Base-by-base conservation (phyloP, 2,797 vertebrate species). In the Podarcis lilfordi region DNA sequence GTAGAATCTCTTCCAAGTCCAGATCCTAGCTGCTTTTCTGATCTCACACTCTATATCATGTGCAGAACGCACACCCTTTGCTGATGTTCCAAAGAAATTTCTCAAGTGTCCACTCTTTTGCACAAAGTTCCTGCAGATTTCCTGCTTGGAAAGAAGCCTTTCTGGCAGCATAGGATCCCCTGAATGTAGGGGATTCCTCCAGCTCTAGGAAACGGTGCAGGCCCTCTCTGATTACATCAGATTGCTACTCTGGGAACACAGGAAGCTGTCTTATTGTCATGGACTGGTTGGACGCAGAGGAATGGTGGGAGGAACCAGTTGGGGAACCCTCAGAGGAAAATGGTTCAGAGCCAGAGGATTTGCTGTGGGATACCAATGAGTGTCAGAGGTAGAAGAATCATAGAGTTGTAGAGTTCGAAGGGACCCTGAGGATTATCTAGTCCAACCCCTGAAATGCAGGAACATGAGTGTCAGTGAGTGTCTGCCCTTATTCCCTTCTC, bases 71-170 rank as follows among this genome's bases (percentile, higher is more conserved):
- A 35, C 4, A 27, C 11, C 29, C 61, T 40, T 84, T 87, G 84
- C 88, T 88, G 37, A 27, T 64, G 84, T 78, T 94, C 89, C 90
- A 93, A 84, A 89, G 84, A 87, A 79, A 71, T 82, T 87, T 90
- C 83, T 86, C 71, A 92, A 91, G 76, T 0, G 0, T 88, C 87
- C 69, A 83, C 8, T 86, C 76, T 91, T 90, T 86, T 74, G 25
- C 0, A 1, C 43, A 21, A n/a, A 4, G 64, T 61, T 92, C 81
- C 74, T 5, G 40, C 64, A 37, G 15, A 45, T 32, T 11, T 80
- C 21, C 77, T 55, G 37, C 68, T 55, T 85, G 86, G 89, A 85
- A 2, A 37, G 75, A 75, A 84, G 3, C 50, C 55, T 40, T 61
- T 64, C 91, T 85, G 25, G 25, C 87, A 74, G 81, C 50, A 23